Evolutionary conservation across 2,888 invertebrate genomes (phyloP), one percentile per base, ranked within the genome.

Genomic region (Orchestes rusci): DNA sequence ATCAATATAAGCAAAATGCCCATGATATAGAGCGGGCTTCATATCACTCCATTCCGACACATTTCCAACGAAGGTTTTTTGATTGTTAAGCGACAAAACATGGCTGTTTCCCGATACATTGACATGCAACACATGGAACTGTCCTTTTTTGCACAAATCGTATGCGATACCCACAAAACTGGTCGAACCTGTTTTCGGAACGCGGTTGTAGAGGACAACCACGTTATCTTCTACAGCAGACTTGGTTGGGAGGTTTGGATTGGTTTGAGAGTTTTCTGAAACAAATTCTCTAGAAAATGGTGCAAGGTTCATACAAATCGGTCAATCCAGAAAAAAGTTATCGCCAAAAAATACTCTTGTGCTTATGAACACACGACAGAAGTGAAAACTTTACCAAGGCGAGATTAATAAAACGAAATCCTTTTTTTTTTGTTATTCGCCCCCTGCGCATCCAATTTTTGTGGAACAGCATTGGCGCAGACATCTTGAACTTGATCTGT

Each of bases 171-270:
- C 91, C 52, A 91, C 91, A 65, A 96, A 92, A 70, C 93, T 93
- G 5, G 96, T 96, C 15, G 95, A 95, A 12, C 91, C 96, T 20
- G 96, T 96, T 72, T 96, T 96, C 5, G 96, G 96, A 44, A 96
- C 93, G 59, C 96, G 78, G 69, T 96, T 96, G 69, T 96, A 96
- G 57, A 96, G 84, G 50, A 96, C 77, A 36, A 94, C 79, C 51
- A 84, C 64, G 60, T 85, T 79, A 61, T 86, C 80, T 17, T 8
- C 8, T 2, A 17, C 8, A 31, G 10, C 12, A 12, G 13, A 8
- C 8, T 31, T 31, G 12, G 31, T 13, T 31, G 31, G 31, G 31
- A 8, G 8, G 5, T 37, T 12, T 15, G 13, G 19, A n/a, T 33
- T 42, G 12, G 15, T 35, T 2, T 31, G 3, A 13, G 31, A 31